These are phyloP conservation scores for Karalla daura DNA, from an alignment of 2,797 vertebrate species.

Conservation along the genomic window DNA sequence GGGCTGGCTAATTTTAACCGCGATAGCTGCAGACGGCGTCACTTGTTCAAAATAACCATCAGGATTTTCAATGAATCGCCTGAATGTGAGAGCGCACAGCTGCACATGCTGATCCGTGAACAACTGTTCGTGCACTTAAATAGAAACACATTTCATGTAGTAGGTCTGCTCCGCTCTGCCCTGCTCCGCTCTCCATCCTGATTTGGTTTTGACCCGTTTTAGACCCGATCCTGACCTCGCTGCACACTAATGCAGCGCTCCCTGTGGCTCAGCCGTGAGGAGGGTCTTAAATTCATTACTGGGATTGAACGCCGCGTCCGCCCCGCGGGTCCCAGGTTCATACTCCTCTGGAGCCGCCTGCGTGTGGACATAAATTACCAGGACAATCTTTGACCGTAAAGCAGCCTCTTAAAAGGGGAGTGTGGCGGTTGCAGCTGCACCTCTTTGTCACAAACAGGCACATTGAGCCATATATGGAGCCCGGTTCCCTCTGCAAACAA, in stretches of 20 bases:
- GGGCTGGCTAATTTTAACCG: not conserved
- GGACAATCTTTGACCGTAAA: constrained; percentile 73
- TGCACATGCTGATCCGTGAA: not conserved
- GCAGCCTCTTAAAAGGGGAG: constrained; percentile 69
- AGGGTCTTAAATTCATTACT: constrained; percentile 58
- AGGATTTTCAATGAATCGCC: not conserved
- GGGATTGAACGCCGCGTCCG: constrained; percentile 48
- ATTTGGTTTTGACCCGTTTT: constrained; percentile 19
- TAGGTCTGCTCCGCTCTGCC: too few relatives aligned
- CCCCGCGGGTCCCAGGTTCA: constrained; percentile 67
- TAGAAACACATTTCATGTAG: not conserved
- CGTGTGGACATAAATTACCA: constrained; percentile 77
- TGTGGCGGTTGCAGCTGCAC: constrained; percentile 67
- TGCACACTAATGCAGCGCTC: constrained; percentile 32
- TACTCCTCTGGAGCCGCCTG: constrained; percentile 69
- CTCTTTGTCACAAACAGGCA: constrained; percentile 64
- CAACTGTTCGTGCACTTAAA: not conserved
- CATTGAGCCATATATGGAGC: constrained; percentile 65
- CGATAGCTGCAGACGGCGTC: not conserved
- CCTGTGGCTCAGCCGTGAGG: constrained; percentile 45
- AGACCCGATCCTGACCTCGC: constrained; percentile 48
- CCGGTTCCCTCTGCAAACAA: constrained; percentile 30
- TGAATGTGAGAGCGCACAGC: not conserved
- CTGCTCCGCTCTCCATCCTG: not conserved
- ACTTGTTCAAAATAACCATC: not conserved